Base-by-base conservation (phyloP, 1,140 invertebrate genomes). In the Aphaenogaster floridana region DNA sequence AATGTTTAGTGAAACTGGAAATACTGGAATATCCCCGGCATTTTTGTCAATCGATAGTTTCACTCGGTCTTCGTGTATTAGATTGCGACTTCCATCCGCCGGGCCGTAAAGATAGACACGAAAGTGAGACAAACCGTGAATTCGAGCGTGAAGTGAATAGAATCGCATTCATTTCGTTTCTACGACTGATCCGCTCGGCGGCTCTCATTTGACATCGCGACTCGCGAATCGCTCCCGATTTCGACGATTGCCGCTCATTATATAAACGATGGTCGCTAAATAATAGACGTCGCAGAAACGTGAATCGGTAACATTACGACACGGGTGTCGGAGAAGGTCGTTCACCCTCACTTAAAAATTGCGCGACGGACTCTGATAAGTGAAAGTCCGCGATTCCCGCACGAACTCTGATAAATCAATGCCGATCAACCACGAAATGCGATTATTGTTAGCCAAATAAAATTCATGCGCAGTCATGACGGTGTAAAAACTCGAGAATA, bases 321-420 rank as follows among this genome's bases (percentile, higher is more conserved):
- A 84, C 54, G 69, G 39, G 52, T 57, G 39, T 45, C 11, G 54
- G 13, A 36, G 54, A 50, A 63, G 69, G 69, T 84, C 69, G 21
- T 84, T 84, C 80, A 84, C 80, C 69, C 80, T 50, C 28, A 9
- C 72, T 84, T 84, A 74, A 84, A 84, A 84, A 84, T 84, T 61
- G 80, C 80, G 42, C 80, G 69, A 76, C 71, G 42, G 80, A 50
- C 69, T 57, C 69, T 84, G 69, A 84, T 84, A 84, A 84, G 80
- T 84, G 80, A 84, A 84, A 84, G 80, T 84, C 15, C 54, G 17
- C 69, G 54, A 81, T 80, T 68, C 45, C 61, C 21, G 50, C 66
- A 39, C 54, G 54, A 74, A 84, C 54, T 63, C 42, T 74, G 42
- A 84, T 74, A 83, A 80, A 76, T 84, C 63, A 28, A 63, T 64